These are phyloP conservation scores for Marmota monax DNA, from an alignment of 2,113 vertebrate genomes.

Conservation along the genomic window DNA sequence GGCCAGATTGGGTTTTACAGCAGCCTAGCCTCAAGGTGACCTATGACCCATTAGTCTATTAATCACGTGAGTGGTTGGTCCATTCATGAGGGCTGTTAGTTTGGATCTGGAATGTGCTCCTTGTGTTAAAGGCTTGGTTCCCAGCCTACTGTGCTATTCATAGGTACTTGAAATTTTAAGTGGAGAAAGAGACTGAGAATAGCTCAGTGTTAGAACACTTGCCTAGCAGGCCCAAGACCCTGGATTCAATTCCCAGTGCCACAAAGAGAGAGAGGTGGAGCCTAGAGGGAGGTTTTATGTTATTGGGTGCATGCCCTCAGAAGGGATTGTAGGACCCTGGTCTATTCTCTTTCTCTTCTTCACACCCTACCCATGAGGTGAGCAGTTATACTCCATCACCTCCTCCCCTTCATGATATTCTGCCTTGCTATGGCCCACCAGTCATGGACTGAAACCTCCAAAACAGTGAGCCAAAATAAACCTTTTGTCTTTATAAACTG, in stretches of 20 bases:
- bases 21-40: background rate
- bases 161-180: background rate
- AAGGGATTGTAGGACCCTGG: background rate
- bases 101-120: background rate
- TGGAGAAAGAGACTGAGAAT: background rate
- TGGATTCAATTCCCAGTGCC: background rate
- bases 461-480: background rate
- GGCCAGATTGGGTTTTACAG: background rate
- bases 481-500: background rate
- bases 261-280: background rate
- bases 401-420: background rate
- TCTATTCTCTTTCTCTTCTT: background rate
- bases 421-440: background rate
- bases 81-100: no score
- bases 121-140: background rate
- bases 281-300: background rate
- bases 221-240: background rate
- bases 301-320: background rate
- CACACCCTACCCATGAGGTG: background rate
- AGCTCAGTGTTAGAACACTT: background rate
- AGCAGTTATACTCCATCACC: background rate
- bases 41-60: no score
- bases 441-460: background rate
- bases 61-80: background rate
- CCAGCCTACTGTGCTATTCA: no score